Evolutionary conservation across 92 coral and sea anemone species (phyloP), one percentile per base, ranked within the genome.

Genomic region (Porites cylindrica): DNA sequence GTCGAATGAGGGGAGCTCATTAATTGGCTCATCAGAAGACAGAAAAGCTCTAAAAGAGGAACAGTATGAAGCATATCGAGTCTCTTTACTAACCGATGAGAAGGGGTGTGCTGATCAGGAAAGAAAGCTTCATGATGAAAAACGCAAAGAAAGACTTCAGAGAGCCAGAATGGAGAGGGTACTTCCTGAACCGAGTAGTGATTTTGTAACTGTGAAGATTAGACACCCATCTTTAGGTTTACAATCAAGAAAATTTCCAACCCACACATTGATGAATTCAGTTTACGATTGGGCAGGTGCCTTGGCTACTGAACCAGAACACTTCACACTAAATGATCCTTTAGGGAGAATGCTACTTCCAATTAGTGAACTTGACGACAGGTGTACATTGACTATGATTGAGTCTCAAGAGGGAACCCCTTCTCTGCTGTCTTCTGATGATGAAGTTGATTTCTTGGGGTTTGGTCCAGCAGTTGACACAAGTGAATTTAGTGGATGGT

Each of bases 201-300:
- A 83, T 75, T 61, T 47, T 51, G 86, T 86, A 56, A 76, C 86
- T 61, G 91, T 93, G 70, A 75, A 75, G 66, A 91, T 93, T 67
- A 71, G 93, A 75, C 96, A 93, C 77, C 32, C 32, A 29, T 29
- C 32, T 29, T 29, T 29, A 29, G 32, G 32, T 29, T 29, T 29
- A 29, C 32, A 29, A 29, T 29, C 32, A 29, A 29, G 32, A 29
- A 29, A 29, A 29, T 29, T 29, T 29, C 32, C 32, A 29, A 29
- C 32, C 32, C 32, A 29, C 32, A 29, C 32, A 29, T 1, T 29
- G 32, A 29, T 29, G 32, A 70, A 85, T 74, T 85, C 88, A 23
- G 89, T 91, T 13, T 91, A 88, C 83, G 91, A 91, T 78, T 88
- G 92, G 94, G 86, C 83, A 14, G 91, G 94, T 24, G 84, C 77